Conservation (phyloP, 2,113 vertebrate species). For the Indicator indicator region DNA sequence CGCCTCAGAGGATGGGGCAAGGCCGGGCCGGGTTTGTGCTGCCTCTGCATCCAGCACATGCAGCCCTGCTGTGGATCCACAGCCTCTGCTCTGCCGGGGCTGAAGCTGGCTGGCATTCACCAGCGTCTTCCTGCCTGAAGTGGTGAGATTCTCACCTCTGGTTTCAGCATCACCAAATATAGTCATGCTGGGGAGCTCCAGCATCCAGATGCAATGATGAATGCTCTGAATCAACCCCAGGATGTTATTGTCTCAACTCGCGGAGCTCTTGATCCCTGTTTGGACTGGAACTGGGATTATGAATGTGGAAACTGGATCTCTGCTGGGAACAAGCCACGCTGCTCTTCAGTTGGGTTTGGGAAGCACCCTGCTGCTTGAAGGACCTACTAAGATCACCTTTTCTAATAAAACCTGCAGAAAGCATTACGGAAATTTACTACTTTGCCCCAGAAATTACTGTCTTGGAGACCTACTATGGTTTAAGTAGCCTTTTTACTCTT, state of each 20-base stretch:
- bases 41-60: not conserved
- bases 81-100: not conserved
- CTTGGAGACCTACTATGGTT: not conserved
- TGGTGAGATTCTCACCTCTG: constrained; percentile 15
- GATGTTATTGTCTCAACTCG: constrained; percentile 29
- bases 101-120: not conserved
- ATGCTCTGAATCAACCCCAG: constrained; percentile 53
- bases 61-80: not conserved
- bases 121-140: not conserved
- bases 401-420: not conserved
- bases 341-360: not conserved
- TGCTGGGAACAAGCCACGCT: not conserved
- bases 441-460: not conserved
- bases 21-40: not conserved
- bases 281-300: not conserved
- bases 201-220: constrained; percentile 43
- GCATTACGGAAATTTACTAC: not conserved
- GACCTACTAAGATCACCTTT: not conserved
- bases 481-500: not conserved
- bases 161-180: constrained; percentile 36
- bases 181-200: constrained; percentile 4
- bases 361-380: not conserved
- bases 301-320: not conserved
- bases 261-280: constrained; percentile 12
- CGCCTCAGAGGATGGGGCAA: not conserved